These are phyloP conservation scores for Holothuria leucospilota DNA, from an alignment of 53 echinoderm and acorn worm genomes.

Conservation along the genomic window DNA sequence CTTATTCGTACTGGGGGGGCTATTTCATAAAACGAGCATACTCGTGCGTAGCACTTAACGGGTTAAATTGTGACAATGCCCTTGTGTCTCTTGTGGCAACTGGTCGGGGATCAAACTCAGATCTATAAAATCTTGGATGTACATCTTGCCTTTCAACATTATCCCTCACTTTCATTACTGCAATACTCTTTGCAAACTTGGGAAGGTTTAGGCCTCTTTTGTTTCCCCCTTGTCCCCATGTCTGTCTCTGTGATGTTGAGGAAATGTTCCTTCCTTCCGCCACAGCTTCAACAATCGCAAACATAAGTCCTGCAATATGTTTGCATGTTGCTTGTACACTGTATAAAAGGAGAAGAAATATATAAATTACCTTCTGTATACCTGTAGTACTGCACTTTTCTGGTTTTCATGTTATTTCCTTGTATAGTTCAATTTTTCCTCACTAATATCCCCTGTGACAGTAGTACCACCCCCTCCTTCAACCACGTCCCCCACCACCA, in stretches of 20 bases:
- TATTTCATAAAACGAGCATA: slow-evolving; percentile 1
- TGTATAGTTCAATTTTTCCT: no score
- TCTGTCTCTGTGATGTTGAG: slow-evolving; percentile 58
- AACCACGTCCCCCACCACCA: no score
- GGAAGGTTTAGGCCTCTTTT: background rate
- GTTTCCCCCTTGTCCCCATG: slow-evolving; percentile 50
- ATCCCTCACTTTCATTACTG: slow-evolving; percentile 26
- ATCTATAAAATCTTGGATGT: slow-evolving; percentile 34
- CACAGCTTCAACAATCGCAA: slow-evolving; percentile 65
- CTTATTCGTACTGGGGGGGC: background rate
- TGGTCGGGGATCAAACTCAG: slow-evolving; percentile 57
- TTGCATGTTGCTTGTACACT: slow-evolving; percentile 69
- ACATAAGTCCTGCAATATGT: slow-evolving; percentile 61
- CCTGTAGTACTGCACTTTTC: no score
- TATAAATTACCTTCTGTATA: background rate
- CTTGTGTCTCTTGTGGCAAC: slow-evolving; percentile 21
- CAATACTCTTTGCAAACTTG: slow-evolving; percentile 62
- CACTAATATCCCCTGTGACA: no score
- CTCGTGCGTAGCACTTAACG: slow-evolving; percentile 11
- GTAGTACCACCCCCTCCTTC: no score
- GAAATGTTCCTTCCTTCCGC: slow-evolving; percentile 57
- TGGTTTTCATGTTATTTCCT: no score
- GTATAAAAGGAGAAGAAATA: slow-evolving; percentile 8
- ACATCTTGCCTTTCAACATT: slow-evolving; percentile 1
- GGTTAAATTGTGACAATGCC: slow-evolving; percentile 42